Conservation (phyloP, 2,797 vertebrate genomes). For the Urocyon cinereoargenteus region DNA sequence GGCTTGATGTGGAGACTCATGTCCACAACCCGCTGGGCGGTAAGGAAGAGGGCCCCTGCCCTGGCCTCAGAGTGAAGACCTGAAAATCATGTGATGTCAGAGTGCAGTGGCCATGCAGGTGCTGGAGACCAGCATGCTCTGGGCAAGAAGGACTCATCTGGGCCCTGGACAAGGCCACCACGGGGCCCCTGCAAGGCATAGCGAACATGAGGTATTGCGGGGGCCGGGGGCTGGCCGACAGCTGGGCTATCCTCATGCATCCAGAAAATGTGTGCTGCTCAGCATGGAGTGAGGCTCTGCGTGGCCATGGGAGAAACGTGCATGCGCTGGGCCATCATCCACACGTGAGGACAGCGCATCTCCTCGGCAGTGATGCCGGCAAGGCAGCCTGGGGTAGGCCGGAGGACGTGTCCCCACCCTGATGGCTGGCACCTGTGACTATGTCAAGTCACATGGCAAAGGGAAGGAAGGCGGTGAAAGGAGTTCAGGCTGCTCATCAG, state of each 20-base stretch:
- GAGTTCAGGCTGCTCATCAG: too few relatives aligned
- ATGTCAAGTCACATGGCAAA: neutral
- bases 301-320: fast-evolving
- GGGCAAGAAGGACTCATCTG: neutral
- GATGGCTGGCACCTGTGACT: neutral
- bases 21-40: too few relatives aligned
- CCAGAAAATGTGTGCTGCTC: neutral
- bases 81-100: neutral
- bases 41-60: neutral
- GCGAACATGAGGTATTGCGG: neutral
- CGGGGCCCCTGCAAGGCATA: neutral
- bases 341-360: too few relatives aligned
- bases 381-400: neutral
- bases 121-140: neutral
- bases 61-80: neutral
- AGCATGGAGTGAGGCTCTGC: fast-evolving
- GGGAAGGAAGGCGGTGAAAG: neutral
- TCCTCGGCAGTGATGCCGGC: neutral
- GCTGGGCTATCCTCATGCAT: neutral
- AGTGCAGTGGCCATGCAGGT: too few relatives aligned
- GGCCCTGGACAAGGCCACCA: neutral
- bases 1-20: neutral
- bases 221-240: neutral
- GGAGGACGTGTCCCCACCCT: fast-evolving
- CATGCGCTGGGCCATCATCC: fast-evolving